Evolutionary conservation across 2,888 invertebrate genomes (phyloP), one percentile per base, ranked within the genome.

Genomic region (Ormyrus pomaceus): DNA sequence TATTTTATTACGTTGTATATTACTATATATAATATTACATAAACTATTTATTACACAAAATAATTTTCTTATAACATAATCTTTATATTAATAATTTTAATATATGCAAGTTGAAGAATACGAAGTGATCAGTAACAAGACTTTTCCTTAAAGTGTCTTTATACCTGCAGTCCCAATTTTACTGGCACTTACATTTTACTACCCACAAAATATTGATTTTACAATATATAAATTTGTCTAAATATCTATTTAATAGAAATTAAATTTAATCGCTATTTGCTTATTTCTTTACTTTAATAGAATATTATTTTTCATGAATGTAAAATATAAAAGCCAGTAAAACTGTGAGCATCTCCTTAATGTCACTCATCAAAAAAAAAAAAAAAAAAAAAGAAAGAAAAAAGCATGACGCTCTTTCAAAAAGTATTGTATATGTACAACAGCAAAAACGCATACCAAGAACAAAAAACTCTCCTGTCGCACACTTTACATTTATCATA

Each of bases 41-140:
- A 80, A 72, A 77, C 58, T 73, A 69, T 80, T 77, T 58, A 77
- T 80, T 77, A 80, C 73, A 80, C 46, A 77, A 80, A 80, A 77
- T 80, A 80, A 80, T 73, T 68, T 78, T 68, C 51, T 58, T 75
- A 61, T 66, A 76, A 75, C 75, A 62, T 80, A 80, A 75, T 61
- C 48, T 51, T 70, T 71, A 66, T 69, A 74, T 59, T 70, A 58
- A 65, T 75, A 72, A 69, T 71, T 76, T 55, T 53, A 64, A 64
- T 69, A 70, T 65, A 61, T 62, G 72, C 62, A 62, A 76, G 45
- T 77, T 69, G 19, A 77, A 76, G 68, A 77, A 77, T 73, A 77
- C 64, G 70, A 76, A 73, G 66, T 72, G 56, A 76, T 79, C 55
- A 65, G 58, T 72, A 76, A 74, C 71, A 79, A 76, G 61, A 76